Percentiles rank a stretch among this genome's conserved stretches.
Evolutionary conservation across 2,888 invertebrate genomes (phyloP).

Genomic region (Erebia aethiops): DNA sequence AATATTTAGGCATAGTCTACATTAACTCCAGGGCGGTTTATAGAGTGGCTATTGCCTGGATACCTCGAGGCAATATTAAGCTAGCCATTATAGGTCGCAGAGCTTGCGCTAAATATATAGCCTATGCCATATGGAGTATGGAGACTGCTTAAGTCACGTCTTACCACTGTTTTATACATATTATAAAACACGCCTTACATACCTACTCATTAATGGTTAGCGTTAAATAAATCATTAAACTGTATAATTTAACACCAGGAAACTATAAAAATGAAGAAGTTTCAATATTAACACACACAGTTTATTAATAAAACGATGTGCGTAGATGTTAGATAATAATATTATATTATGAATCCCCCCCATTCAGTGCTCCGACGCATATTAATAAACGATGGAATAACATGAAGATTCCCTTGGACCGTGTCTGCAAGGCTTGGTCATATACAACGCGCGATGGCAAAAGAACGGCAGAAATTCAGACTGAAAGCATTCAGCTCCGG

Average conservation of each 20-base stretch:
- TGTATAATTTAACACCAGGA: slow-evolving; percentile 8
- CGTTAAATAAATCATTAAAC: background rate
- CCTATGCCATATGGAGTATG: too few species aligned
- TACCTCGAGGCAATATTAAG: too few species aligned
- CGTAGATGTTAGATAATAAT: slow-evolving; percentile 23
- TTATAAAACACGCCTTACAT: too few species aligned
- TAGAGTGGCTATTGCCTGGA: too few species aligned
- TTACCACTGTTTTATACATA: too few species aligned
- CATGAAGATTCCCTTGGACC: slow-evolving; percentile 13
- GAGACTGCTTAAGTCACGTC: too few species aligned
- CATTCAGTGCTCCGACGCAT: slow-evolving; percentile 24
- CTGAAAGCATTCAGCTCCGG: background rate
- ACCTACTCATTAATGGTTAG: background rate
- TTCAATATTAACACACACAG: background rate
- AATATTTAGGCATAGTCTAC: too few species aligned
- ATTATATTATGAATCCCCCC: slow-evolving; percentile 10
- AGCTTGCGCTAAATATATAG: too few species aligned
- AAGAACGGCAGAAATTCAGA: background rate
- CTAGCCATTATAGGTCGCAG: too few species aligned
- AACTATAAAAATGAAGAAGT: slow-evolving; percentile 8
- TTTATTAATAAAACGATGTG: slow-evolving; percentile 20
- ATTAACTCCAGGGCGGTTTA: too few species aligned
- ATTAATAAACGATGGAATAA: slow-evolving; percentile 17
- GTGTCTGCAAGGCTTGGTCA: background rate
- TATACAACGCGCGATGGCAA: background rate